These are phyloP conservation scores for Muscicapa adusta DNA, from an alignment of 2,113 vertebrate genomes.

Conservation along the genomic window DNA sequence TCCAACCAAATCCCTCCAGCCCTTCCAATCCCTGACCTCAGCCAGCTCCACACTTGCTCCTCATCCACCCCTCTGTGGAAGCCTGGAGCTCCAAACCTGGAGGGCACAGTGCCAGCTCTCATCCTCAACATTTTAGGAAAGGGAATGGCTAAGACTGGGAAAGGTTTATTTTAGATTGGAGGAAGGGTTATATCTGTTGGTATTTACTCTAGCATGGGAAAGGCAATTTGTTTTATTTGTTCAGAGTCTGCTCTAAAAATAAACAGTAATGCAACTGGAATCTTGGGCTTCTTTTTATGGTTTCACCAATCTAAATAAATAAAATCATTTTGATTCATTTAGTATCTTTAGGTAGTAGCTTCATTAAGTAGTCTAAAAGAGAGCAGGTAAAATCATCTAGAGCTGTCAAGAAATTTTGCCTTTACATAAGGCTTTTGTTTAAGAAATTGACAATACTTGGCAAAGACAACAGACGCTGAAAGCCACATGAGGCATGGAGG, in stretches of 20 bases:
- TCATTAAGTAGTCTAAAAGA: neutral
- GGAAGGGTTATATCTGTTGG: neutral
- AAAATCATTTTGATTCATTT: neutral
- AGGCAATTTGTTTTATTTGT: neutral
- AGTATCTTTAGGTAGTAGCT: neutral
- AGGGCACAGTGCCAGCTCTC: neutral
- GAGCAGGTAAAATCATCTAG: neutral
- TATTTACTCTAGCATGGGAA: slow-evolving; percentile 1
- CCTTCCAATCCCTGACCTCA: neutral
- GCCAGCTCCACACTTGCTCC: neutral
- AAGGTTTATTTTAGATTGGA: neutral
- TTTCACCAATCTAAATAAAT: neutral
- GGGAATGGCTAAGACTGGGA: neutral
- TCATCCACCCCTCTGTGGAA: neutral
- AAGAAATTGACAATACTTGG: neutral
- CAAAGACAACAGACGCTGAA: neutral
- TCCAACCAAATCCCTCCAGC: neutral
- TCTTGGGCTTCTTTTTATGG: neutral
- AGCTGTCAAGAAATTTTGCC: neutral
- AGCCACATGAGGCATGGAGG: neutral
- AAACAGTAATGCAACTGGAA: neutral
- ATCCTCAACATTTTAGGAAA: neutral
- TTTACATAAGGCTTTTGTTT: neutral
- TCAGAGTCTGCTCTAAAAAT: neutral
- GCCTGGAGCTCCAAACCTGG: neutral